Evolutionary conservation across 1,140 invertebrate genomes (phyloP).

Genomic region (Papilio xuthus): DNA sequence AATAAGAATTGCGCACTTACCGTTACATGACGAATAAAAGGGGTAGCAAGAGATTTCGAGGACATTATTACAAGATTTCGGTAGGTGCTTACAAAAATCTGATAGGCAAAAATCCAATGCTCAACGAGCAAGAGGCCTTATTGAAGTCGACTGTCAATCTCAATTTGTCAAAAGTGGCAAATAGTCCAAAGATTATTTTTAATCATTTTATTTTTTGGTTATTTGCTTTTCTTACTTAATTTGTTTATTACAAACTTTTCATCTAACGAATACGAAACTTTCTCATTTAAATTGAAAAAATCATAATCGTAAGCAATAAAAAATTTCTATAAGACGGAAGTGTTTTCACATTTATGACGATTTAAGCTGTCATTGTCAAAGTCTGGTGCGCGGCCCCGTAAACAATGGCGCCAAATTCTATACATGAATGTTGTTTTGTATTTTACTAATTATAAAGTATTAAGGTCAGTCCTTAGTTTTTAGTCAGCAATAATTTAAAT

Average conservation of each 20-base stretch:
- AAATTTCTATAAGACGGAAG: background rate
- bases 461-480: background rate
- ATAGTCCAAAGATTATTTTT: background rate
- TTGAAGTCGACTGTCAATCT: constrained; percentile 7
- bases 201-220: background rate
- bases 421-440: constrained; percentile 10
- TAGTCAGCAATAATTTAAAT: background rate
- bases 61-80: constrained; percentile 64
- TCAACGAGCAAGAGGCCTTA: background rate
- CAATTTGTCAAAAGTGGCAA: background rate
- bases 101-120: background rate
- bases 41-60: constrained; percentile 64
- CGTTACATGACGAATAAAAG: constrained; percentile 71
- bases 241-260: background rate
- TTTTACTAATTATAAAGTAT: constrained; percentile 18
- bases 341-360: background rate
- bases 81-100: background rate
- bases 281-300: background rate
- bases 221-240: background rate
- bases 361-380: background rate
- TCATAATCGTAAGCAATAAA: background rate
- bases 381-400: background rate
- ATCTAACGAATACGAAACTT: too few species aligned
- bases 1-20: constrained; percentile 54
- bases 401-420: constrained; percentile 11